These are phyloP conservation scores for Flexamia atlantica DNA, from an alignment of 2,888 invertebrate genomes.

Conservation along the genomic window DNA sequence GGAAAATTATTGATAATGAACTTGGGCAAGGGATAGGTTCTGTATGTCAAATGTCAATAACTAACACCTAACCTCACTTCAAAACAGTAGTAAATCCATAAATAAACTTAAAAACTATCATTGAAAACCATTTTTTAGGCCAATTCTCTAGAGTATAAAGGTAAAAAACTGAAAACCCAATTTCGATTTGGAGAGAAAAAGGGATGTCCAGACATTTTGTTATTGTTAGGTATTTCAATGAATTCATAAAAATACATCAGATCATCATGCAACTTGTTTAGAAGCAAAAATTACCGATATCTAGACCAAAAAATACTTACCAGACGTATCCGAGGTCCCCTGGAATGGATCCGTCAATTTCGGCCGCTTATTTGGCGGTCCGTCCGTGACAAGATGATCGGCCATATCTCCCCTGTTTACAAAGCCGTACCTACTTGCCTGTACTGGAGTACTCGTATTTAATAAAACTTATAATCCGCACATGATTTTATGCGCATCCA, in stretches of 20 bases:
- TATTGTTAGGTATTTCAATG: conserved; percentile 51
- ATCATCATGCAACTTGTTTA: background rate
- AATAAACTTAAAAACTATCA: background rate
- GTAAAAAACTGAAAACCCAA: background rate
- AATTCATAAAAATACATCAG: background rate
- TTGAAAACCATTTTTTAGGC: background rate
- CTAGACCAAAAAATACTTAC: conserved; percentile 77
- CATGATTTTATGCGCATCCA: conserved; percentile 74
- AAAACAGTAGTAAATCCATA: background rate
- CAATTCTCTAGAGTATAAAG: background rate
- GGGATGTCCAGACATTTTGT: conserved; percentile 49
- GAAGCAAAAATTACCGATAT: background rate
- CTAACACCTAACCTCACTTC: background rate
- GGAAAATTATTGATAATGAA: too few species aligned
- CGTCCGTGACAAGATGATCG: conserved; percentile 92
- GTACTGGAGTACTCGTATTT: conserved; percentile 73
- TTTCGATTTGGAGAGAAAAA: conserved; percentile 8
- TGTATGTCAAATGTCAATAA: background rate
- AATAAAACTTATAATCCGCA: conserved; percentile 73
- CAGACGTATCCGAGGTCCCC: conserved; percentile 88
- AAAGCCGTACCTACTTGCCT: conserved; percentile 71
- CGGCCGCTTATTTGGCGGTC: conserved; percentile 97
- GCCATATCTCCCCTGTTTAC: conserved; percentile 82
- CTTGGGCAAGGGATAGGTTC: background rate
- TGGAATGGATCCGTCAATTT: conserved; percentile 92